Evolutionary conservation across 1,140 invertebrate species (phyloP), one percentile per base, ranked within the genome.

Genomic region (Pseudomyrmex flavicornis): DNA sequence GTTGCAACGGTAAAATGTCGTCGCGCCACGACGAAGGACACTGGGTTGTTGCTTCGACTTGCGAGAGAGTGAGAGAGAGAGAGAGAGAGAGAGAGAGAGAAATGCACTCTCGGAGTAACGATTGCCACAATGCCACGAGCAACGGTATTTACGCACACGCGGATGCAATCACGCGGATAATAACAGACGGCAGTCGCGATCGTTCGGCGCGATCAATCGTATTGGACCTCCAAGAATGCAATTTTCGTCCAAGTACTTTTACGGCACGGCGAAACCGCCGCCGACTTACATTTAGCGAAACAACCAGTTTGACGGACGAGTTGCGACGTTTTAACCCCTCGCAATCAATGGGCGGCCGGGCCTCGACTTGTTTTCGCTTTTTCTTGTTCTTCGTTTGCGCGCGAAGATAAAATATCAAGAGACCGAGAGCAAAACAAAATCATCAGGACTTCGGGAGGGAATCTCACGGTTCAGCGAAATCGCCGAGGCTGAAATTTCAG

Each of bases 71-170:
- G 26, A 15, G 52, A 44, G 15, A 13, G 26, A 15, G 20, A 44
- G 15, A 13, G 26, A 15, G 52, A 44, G 15, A 13, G 26, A 15
- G 52, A 44, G 15, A 13, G 20, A 15, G 52, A 79, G 20, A 79
- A 69, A 44, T 20, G n/a, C 52, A 54, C 62, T 65, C 62, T 20
- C 66, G 86, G 70, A 56, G 56, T 35, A 72, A 70, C 70, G 63
- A 72, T 61, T 48, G 26, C 61, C 62, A 82, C 56, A 74, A 79
- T 84, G 58, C 62, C 65, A 52, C 74, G 62, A 79, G 73, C 77
- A 88, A 88, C 87, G 87, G 86, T 83, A 85, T 88, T 35, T 88
- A 83, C 77, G 68, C 65, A 22, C 26, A 77, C 65, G 46, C 50
- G 85, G 74, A 87, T 59, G 58, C 54, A 35, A 62, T 83, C 52